Conservation (phyloP, 2,797 vertebrate species). For the Graptemys geographica region DNA sequence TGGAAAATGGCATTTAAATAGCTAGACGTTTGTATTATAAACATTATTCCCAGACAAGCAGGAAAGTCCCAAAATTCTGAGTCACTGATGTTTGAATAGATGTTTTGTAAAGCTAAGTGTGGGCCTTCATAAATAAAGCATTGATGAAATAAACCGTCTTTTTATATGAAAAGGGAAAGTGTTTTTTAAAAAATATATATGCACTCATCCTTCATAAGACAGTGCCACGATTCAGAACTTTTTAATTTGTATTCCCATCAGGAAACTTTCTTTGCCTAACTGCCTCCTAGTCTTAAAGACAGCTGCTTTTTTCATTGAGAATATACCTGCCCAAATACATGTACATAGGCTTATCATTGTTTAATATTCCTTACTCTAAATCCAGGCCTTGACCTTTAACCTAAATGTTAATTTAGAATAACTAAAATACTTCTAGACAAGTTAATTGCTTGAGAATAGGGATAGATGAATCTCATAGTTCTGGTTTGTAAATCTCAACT, state of each 20-base stretch:
- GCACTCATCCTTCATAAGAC: conserved; percentile 39
- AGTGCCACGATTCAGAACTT: conserved; percentile 24
- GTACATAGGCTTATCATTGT: not conserved
- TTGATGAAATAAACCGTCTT: conserved; percentile 67
- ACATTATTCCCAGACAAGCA: conserved; percentile 70
- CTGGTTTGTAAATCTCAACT: not conserved
- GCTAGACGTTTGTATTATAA: conserved; percentile 56
- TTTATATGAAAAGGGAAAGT: conserved; percentile 51
- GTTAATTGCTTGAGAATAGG: not conserved
- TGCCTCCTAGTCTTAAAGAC: not conserved
- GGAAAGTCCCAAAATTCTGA: conserved; percentile 79
- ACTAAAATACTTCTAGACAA: rapidly evolving
- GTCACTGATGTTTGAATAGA: conserved; percentile 75
- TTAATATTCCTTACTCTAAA: not conserved
- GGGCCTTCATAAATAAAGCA: conserved; percentile 72
- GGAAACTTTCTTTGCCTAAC: not conserved
- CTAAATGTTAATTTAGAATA: not conserved
- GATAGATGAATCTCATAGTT: not conserved
- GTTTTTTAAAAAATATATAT: not conserved
- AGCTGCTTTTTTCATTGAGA: not conserved
- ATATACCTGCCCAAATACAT: not conserved
- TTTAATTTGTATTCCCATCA: not conserved
- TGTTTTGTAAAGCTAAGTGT: conserved; percentile 70
- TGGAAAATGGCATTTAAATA: conserved; percentile 68
- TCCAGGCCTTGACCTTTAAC: not conserved